Evolutionary conservation across 2,797 vertebrate genomes (phyloP).

Genomic region (Hydrocynus forskahlii): DNA sequence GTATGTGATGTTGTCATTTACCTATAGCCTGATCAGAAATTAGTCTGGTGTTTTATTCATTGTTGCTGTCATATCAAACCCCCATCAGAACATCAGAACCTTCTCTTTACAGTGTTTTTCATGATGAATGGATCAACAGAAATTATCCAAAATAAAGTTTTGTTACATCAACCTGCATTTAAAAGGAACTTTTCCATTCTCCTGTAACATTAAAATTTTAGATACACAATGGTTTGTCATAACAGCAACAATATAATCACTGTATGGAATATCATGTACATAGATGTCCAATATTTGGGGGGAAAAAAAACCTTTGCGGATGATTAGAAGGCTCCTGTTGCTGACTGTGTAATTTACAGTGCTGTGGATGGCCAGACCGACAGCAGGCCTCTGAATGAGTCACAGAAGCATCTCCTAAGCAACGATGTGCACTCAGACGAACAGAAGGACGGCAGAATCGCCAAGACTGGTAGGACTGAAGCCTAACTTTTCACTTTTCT

Average conservation of each 20-base stretch:
- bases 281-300: not conserved
- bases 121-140: too few species aligned
- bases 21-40: too few species aligned
- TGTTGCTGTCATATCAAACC: too few species aligned
- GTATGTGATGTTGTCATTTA: not conserved
- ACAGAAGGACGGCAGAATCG: conserved; percentile 9
- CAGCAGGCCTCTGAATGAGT: conserved; percentile 83
- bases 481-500: not conserved
- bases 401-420: conserved; percentile 81
- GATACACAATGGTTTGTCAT: too few species aligned
- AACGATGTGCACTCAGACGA: conserved; percentile 53
- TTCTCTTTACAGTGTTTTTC: too few species aligned
- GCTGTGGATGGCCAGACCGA: conserved; percentile 77
- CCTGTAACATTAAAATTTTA: too few species aligned
- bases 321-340: not conserved
- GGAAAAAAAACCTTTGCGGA: not conserved
- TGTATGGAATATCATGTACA: not conserved
- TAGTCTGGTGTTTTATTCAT: too few species aligned
- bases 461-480: conserved; percentile 1
- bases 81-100: too few species aligned
- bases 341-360: conserved; percentile 64
- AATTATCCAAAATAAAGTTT: too few species aligned
- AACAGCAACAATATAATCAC: not conserved
- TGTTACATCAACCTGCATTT: too few species aligned
- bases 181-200: too few species aligned